phyloP scores from a whole-genome alignment of 2,888 invertebrate species.

The Melieria crassipennis region DNA sequence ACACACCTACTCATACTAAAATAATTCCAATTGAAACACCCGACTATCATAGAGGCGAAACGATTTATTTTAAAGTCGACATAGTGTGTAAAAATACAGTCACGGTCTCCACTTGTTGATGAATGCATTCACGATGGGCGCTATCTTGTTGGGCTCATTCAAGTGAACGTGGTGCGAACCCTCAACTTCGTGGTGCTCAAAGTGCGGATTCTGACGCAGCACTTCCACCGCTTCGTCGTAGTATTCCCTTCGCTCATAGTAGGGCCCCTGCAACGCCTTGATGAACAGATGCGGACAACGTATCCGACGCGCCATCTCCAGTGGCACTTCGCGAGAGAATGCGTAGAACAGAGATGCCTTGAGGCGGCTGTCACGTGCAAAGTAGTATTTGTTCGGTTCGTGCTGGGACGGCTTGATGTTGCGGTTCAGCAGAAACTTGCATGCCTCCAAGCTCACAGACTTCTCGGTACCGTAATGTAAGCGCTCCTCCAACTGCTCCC shows the following conservation, averaged over 20 bases:
- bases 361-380: slow-evolving; percentile 74
- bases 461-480: slow-evolving; percentile 69
- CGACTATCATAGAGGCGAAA: no score
- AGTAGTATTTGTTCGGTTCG: slow-evolving; percentile 71
- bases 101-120: slow-evolving; percentile 64
- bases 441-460: slow-evolving; percentile 70
- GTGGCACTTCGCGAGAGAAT: slow-evolving; percentile 66
- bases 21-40: no score
- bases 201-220: slow-evolving; percentile 68
- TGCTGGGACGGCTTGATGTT: slow-evolving; percentile 69
- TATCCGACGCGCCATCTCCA: slow-evolving; percentile 69
- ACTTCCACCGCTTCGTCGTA: slow-evolving; percentile 70
- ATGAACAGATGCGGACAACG: slow-evolving; percentile 74
- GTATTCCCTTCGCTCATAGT: slow-evolving; percentile 68
- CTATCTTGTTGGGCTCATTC: slow-evolving; percentile 72
- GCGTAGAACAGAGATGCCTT: slow-evolving; percentile 63
- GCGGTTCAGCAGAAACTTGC: slow-evolving; percentile 69
- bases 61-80: no score
- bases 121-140: slow-evolving; percentile 70
- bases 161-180: slow-evolving; percentile 83
- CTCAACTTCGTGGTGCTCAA: slow-evolving; percentile 71
- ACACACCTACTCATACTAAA: no score
- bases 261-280: slow-evolving; percentile 70
- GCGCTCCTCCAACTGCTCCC: slow-evolving; percentile 71
- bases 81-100: no score